These are phyloP conservation scores for Drosophila barbarae DNA, from an alignment of 2,888 invertebrate genomes.

Conservation along the genomic window DNA sequence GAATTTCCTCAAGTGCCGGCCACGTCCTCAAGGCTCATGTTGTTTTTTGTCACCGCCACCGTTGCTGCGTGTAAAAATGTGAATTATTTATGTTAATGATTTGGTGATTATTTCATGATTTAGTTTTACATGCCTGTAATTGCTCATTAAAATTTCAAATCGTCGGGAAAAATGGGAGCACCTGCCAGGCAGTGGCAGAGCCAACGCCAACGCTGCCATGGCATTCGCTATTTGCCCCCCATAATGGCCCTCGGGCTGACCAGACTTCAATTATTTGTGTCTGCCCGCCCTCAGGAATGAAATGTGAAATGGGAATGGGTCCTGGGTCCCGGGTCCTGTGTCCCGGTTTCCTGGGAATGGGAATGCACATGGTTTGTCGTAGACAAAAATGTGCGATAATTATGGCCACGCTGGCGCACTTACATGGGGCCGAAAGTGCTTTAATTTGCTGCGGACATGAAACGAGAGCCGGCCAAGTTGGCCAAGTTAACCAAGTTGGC, in stretches of 20 bases:
- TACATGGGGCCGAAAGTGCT: slow-evolving; percentile 42
- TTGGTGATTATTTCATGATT: slow-evolving; percentile 60
- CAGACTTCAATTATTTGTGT: slow-evolving; percentile 38
- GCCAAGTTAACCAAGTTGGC: slow-evolving; percentile 19
- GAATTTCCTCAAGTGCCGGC: slow-evolving; percentile 28
- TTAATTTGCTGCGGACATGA: slow-evolving; percentile 71
- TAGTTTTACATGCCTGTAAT: slow-evolving; percentile 52
- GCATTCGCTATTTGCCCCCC: slow-evolving; percentile 16
- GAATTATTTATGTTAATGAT: slow-evolving; percentile 64
- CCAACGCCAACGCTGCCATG: background rate
- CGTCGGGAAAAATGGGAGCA: slow-evolving; percentile 27
- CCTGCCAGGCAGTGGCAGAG: slow-evolving; percentile 8
- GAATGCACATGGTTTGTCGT: slow-evolving; percentile 47
- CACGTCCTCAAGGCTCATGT: slow-evolving; percentile 32
- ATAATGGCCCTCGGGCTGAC: slow-evolving; percentile 26
- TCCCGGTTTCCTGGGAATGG: slow-evolving; percentile 6
- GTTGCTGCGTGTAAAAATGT: slow-evolving; percentile 35
- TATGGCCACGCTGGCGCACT: slow-evolving; percentile 44
- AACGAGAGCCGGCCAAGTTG: slow-evolving; percentile 32
- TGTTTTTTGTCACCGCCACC: slow-evolving; percentile 34
- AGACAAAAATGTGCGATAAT: slow-evolving; percentile 60
- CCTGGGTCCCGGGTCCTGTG: background rate
- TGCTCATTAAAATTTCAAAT: slow-evolving; percentile 64
- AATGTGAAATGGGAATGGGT: background rate
- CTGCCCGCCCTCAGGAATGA: slow-evolving; percentile 6